Percentiles rank a stretch among this genome's conserved stretches.
These are phyloP conservation scores for Hippopotamus amphibius DNA, from an alignment of 2,113 vertebrate species.

Conservation along the genomic window DNA sequence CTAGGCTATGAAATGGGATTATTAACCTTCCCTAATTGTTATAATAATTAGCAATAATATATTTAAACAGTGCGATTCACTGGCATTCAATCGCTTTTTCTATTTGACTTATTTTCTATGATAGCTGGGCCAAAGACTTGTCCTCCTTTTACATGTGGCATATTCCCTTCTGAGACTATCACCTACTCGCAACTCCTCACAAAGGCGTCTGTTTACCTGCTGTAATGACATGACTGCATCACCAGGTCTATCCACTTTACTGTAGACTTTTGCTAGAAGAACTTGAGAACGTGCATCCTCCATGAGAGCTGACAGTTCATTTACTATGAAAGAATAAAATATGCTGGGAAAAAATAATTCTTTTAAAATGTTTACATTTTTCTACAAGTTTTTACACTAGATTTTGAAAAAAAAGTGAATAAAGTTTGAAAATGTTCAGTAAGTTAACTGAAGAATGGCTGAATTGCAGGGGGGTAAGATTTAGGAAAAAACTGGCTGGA, in stretches of 20 bases:
- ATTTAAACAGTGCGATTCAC: not conserved
- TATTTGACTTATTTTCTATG: not conserved
- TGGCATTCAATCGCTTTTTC: not conserved
- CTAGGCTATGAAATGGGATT: not conserved
- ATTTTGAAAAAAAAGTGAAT: constrained; percentile 37
- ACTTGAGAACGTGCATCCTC: constrained; percentile 94
- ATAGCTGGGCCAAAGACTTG: not conserved
- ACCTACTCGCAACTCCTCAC: not conserved
- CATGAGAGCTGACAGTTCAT: constrained; percentile 92
- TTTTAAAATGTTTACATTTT: constrained; percentile 52
- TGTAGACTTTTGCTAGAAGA: constrained; percentile 95
- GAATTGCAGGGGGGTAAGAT: not conserved
- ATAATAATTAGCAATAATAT: not conserved
- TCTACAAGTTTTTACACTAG: not conserved
- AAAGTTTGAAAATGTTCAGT: not conserved
- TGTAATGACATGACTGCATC: constrained; percentile 93
- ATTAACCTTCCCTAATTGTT: not conserved
- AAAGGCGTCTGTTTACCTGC: constrained; percentile 85
- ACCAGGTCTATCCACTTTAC: constrained; percentile 92
- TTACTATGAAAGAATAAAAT: constrained; percentile 86
- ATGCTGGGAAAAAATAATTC: not conserved
- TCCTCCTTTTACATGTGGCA: not conserved
- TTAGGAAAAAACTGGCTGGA: not conserved
- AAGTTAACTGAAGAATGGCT: not conserved
- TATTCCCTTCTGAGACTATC: not conserved